phyloP scores from a whole-genome alignment of 2,888 invertebrate genomes.

The Ectemnius continuus region DNA sequence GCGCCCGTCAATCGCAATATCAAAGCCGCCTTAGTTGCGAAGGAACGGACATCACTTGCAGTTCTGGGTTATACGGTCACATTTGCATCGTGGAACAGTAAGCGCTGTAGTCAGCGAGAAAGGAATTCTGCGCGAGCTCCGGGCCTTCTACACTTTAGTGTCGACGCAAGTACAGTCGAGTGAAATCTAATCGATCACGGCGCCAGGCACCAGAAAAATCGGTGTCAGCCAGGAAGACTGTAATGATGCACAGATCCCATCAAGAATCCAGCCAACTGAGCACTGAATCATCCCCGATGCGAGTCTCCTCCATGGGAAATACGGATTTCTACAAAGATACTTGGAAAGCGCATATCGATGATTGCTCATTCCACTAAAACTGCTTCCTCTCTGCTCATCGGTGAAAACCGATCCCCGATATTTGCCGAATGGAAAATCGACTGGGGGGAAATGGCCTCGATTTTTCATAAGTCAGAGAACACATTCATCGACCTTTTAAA shows the following conservation, averaged over 20 bases:
- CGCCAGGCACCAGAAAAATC: conserved; percentile 17
- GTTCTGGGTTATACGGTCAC: conserved; percentile 7
- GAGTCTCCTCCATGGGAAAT: no score
- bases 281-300: no score
- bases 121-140: conserved; percentile 32
- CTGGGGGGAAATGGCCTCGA: no score
- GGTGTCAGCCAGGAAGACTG: conserved; percentile 30
- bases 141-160: conserved; percentile 5
- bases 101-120: conserved; percentile 31
- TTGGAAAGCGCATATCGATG: no score
- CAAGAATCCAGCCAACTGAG: no score
- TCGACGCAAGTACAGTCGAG: conserved; percentile 11
- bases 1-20: conserved; percentile 2
- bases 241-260: conserved; percentile 15
- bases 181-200: conserved; percentile 32
- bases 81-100: conserved; percentile 23
- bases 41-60: conserved; percentile 4
- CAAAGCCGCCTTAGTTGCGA: neutral
- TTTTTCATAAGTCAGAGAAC: no score
- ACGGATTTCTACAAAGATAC: no score
- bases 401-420: no score
- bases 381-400: no score
- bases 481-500: no score
- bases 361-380: no score
- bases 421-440: no score